Base-by-base conservation (phyloP, 2,888 invertebrate species). In the Chymomyza procnemis region DNA sequence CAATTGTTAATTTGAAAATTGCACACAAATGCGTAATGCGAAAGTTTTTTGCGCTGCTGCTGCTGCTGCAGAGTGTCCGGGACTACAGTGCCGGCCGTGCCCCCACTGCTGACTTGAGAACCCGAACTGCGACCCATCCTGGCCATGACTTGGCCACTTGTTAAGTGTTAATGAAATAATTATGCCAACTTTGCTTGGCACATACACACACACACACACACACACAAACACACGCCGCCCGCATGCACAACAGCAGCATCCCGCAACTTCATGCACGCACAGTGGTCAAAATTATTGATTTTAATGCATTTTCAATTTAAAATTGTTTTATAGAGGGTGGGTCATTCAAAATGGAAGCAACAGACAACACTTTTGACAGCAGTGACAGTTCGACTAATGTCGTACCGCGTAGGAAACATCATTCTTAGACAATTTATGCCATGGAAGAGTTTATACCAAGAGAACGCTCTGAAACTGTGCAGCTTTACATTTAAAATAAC, bases 1-100 rank as follows among this genome's bases (percentile, higher is more conserved):
- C 83, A 83, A 88, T 87, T 86, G 86, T 86, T 87, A 88, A 86
- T 88, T 86, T 88, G 82, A 87, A 86, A 84, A 88, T 86, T 86
- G 82, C 77, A 88, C 76, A 84, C 84, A 86, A 87, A 81, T 87
- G 87, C 86, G 85, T 87, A 88, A 88, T 85, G 88, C 71, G 79
- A 87, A 85, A 88, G 87, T 87, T 85, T 87, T 75, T 72, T n/a
- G 69, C 74, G 69, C 70, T 66, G 67, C 76, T 58, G 71, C 68
- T 72, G 67, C 68, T 66, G 66, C 74, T 57, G 60, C 68, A 66
- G 41, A 59, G 66, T n/a, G n/a, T 56, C 55, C 69, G 41, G 55
- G 41, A 34, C 56, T 46, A 41, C 3, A 41, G 34, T 41, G 12
- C 34, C 12, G 34, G 34, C 34, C 34, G 34, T 9, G 34, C 12